Evolutionary conservation across 2,888 invertebrate species (phyloP).

Genomic region (Drosophila nigricruria): DNA sequence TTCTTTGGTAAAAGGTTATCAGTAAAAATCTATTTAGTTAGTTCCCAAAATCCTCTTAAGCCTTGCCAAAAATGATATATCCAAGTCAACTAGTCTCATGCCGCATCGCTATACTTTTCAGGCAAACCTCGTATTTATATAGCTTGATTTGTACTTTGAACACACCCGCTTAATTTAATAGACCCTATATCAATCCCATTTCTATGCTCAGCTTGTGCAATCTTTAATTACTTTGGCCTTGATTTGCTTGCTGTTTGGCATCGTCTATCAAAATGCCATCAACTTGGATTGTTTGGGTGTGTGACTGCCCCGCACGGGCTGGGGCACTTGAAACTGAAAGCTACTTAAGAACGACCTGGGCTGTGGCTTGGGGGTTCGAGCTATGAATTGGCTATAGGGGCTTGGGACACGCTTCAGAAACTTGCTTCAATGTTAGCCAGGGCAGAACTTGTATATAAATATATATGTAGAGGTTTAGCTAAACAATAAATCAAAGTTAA

Average conservation of each 20-base stretch:
- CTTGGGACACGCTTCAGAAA: constrained; percentile 68
- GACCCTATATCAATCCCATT: constrained; percentile 9
- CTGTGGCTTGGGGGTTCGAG: constrained; percentile 8
- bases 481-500: constrained; percentile 73
- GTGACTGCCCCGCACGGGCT: constrained; percentile 10
- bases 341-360: constrained; percentile 47
- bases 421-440: constrained; percentile 43
- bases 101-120: background rate
- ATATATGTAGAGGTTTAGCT: background rate
- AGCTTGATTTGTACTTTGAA: background rate
- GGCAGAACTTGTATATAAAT: constrained; percentile 33
- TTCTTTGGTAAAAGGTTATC: too few species aligned
- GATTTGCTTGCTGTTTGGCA: constrained; percentile 32
- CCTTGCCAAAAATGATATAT: background rate
- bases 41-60: too few species aligned
- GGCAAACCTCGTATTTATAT: background rate
- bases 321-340: constrained; percentile 54
- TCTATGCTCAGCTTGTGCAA: constrained; percentile 41
- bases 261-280: constrained; percentile 31
- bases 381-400: constrained; percentile 37
- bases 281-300: constrained; percentile 23
- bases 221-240: constrained; percentile 64
- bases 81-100: background rate
- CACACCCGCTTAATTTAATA: constrained; percentile 26
- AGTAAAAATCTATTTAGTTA: too few species aligned